A percentile compares a stretch with the other conserved stretches of the same genome.
Conservation (phyloP, 2,797 vertebrate genomes). For the Netta rufina region DNA sequence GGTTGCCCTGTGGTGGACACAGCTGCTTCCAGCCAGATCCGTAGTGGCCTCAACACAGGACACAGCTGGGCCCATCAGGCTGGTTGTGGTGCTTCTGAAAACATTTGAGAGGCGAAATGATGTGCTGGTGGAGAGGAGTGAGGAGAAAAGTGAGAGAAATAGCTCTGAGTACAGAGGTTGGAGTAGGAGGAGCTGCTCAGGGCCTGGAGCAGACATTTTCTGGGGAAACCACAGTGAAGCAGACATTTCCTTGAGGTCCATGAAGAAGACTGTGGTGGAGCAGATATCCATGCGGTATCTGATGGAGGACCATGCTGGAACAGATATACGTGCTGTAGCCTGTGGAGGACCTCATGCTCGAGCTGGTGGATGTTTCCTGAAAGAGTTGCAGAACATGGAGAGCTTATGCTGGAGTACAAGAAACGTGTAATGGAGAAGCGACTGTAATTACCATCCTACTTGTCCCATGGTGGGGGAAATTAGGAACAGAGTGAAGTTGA, state of each 20-base stretch:
- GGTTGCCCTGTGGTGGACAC: accelerated
- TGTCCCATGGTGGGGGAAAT: accelerated
- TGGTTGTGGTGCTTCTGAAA: not conserved
- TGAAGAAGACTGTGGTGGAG: accelerated
- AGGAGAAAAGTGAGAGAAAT: accelerated
- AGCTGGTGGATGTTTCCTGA: not conserved
- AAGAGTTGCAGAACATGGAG: not conserved
- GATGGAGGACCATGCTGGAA: accelerated
- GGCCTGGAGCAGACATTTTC: too few species aligned
- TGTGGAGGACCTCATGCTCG: accelerated
- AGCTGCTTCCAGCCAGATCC: accelerated
- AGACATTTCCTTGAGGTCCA: too few species aligned
- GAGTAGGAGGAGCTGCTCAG: not conserved
- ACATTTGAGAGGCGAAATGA: not conserved
- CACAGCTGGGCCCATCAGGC: not conserved
- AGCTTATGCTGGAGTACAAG: not conserved
- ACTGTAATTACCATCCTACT: accelerated
- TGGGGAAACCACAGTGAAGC: not conserved
- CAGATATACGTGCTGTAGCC: accelerated
- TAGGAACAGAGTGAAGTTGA: not conserved
- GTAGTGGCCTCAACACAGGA: accelerated
- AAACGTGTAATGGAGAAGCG: not conserved
- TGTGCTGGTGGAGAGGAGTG: not conserved
- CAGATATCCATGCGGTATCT: too few species aligned
- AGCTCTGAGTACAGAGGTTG: accelerated